Base-by-base conservation (phyloP, 1,140 invertebrate species). In the Drosophila nebulosa region DNA sequence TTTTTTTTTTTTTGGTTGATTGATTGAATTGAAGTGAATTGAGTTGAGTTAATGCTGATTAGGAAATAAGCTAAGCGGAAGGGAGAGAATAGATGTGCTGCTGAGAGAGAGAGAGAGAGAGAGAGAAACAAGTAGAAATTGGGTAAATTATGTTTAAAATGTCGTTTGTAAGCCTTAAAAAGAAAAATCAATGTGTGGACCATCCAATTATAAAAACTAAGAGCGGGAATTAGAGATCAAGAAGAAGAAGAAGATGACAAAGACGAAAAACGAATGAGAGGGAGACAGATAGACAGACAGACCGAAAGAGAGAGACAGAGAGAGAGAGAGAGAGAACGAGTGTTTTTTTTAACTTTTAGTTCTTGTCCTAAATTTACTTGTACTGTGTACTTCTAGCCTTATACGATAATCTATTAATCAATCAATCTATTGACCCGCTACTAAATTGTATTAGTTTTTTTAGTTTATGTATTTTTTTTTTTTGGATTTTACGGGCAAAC, bases 121-220 rank as follows among this genome's bases (percentile, higher is more conserved):
- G 35, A 55, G 42, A 30, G 18, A 24, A 35, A 27, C 26, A 39
- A 16, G 2, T 6, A 61, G 35, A 55, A 3, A 69, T 26, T 27
- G 12, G 65, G 51, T 57, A 42, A 42, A 35, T 35, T 70, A 53
- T 58, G 63, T 63, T 51, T 60, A 64, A 10, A 63, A 35, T 50
- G 68, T 66, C 77, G 56, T 80, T 85, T 77, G 63, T 80, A 85
- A 80, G 80, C 81, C 73, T 85, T 85, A 85, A 73, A 66, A 77
- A 68, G 63, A 53, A 74, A 32, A 32, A 12, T 1, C 10, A 79
- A n/a, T n/a, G n/a, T 84, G 80, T 85, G 73, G 69, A 85, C 73
- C 77, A 85, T 85, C 65, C 71, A 66, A 67, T 51, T 51, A 12
- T 12, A 79, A 64, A 39, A 59, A 21, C 52, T 18, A 36, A 53